These are phyloP conservation scores for Synergus itoensis DNA, from an alignment of 2,888 invertebrate genomes.

Conservation along the genomic window DNA sequence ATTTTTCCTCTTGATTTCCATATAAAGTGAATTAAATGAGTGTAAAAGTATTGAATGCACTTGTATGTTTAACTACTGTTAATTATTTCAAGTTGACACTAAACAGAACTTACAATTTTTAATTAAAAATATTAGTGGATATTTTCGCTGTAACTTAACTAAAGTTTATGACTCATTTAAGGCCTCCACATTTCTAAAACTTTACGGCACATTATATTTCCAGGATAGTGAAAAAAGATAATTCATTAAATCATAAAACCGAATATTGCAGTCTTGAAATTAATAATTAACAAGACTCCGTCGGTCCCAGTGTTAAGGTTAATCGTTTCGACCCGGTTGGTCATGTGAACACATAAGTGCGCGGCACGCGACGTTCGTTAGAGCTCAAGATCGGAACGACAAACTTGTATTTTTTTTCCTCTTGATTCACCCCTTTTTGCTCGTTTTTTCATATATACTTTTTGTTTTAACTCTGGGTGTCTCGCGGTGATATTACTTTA, in stretches of 20 bases:
- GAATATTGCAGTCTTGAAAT: conserved; percentile 25
- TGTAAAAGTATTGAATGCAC: no score
- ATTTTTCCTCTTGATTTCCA: background rate
- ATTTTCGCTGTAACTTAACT: background rate
- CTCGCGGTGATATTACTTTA: conserved; percentile 56
- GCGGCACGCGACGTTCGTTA: conserved; percentile 71
- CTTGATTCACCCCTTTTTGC: conserved; percentile 30
- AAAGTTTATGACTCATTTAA: background rate
- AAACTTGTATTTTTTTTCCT: conserved; percentile 7
- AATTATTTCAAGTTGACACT: no score
- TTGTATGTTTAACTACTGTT: no score
- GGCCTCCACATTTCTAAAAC: background rate
- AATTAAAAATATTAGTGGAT: background rate
- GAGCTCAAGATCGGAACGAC: conserved; percentile 42
- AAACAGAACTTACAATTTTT: background rate
- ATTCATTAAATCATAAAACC: conserved; percentile 17
- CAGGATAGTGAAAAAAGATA: background rate
- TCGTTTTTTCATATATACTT: background rate
- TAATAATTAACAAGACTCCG: conserved; percentile 39
- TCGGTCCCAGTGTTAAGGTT: conserved; percentile 40
- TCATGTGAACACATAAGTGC: conserved; percentile 42
- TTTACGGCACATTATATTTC: background rate
- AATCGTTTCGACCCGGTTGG: conserved; percentile 40
- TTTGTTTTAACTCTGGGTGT: conserved; percentile 32
- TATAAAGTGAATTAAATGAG: background rate